Percentiles rank a stretch among this genome's conserved stretches.
These are phyloP conservation scores for Mola mola DNA, from an alignment of 2,113 vertebrate genomes.

Conservation along the genomic window DNA sequence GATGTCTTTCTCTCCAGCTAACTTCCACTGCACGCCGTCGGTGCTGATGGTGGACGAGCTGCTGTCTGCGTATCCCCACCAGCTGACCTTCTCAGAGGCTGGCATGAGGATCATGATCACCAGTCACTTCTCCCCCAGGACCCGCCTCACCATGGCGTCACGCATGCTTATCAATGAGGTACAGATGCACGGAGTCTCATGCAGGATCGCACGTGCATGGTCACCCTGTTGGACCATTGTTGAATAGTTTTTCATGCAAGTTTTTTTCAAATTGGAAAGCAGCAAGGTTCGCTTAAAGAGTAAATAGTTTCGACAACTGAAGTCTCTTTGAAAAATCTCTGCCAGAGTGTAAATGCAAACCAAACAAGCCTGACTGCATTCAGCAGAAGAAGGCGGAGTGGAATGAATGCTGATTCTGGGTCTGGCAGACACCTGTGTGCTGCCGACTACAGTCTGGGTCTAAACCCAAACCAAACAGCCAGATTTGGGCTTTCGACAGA, in stretches of 20 bases:
- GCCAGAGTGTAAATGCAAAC: constrained; percentile 31
- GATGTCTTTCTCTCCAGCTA: constrained; percentile 80
- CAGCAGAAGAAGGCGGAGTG: too few species aligned
- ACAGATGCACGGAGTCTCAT: background rate
- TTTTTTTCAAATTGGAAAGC: too few species aligned
- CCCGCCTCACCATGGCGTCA: constrained; percentile 97
- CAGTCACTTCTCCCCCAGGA: constrained; percentile 95
- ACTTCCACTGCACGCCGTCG: constrained; percentile 90
- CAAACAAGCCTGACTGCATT: too few species aligned
- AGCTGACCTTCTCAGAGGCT: constrained; percentile 96
- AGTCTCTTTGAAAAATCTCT: background rate
- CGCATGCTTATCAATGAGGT: constrained; percentile 98
- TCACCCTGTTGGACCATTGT: too few species aligned
- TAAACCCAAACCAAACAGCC: constrained; percentile 30
- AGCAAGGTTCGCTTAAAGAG: too few species aligned
- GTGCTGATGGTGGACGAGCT: constrained; percentile 99
- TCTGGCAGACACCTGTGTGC: constrained; percentile 28
- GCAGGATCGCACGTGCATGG: too few species aligned
- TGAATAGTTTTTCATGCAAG: too few species aligned
- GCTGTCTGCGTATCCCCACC: constrained; percentile 94
- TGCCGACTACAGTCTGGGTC: background rate
- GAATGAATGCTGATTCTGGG: constrained; percentile 6
- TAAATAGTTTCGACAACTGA: too few species aligned
- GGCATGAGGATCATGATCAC: constrained; percentile 99
- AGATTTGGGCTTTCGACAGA: constrained; percentile 4